Base-by-base conservation (phyloP, 2,888 invertebrate genomes). In the Torymus texanus region DNA sequence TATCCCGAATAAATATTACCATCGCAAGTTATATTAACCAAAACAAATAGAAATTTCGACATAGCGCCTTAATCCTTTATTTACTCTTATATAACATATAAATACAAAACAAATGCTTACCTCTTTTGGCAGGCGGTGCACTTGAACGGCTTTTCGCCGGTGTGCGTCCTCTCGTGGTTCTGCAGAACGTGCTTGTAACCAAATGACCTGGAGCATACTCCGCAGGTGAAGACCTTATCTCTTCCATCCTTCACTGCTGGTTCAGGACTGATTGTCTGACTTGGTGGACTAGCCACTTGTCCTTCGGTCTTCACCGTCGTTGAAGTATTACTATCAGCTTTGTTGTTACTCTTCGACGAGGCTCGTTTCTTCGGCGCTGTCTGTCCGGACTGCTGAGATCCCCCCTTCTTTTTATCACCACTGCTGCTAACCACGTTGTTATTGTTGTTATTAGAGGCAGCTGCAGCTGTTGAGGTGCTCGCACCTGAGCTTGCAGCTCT, bases 171-270 rank as follows among this genome's bases (percentile, higher is more conserved):
- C 87, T 97, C 97, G 91, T 97, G 97, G 89, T 97, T 97, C 91
- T 97, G 97, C 70, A 97, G 92, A 21, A 97, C 97, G 91, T 97
- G 97, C 88, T 97, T 97, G 92, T 97, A 97, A 67, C 97, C 97
- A 87, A 97, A 97, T 13, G 95, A 95, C 83, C 97, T 94, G 81
- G 95, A 94, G 91, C 97, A 97, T 66, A 96, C 93, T 75, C 95
- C 94, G 90, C 97, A 98, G 29, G 95, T 96, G 91, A 97, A 97
- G 78, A 95, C 94, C 88, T 97, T 96, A 87, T 97, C 97, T 13
- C 95, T 87, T 8, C 87, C 86, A 13, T 90, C 90, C 73, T 88
- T 90, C 3, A 80, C 84, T 14, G 86, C 87, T 61, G 5, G 41
- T 8, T 90, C 90, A 2, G 88, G 86, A 62, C 90, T 89, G 63